phyloP scores from a whole-genome alignment of 2,888 invertebrate species.

The Sminthurides aquaticus region DNA sequence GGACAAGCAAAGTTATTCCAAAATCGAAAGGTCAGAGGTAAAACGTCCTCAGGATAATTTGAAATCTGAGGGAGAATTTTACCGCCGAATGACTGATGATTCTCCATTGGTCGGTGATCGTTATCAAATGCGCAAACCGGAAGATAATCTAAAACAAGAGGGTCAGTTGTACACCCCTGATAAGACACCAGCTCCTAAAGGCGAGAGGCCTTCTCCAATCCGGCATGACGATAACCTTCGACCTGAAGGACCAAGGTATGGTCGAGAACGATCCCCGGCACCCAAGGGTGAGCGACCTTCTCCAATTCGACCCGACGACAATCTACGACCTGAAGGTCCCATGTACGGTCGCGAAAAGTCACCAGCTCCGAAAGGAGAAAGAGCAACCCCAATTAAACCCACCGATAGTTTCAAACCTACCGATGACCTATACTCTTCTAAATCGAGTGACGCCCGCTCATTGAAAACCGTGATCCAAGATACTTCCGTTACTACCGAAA shows the following conservation, averaged over 20 bases:
- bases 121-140: slow-evolving; percentile 49
- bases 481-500: background rate
- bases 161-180: slow-evolving; percentile 50
- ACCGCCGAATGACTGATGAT: slow-evolving; percentile 50
- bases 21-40: slow-evolving; percentile 41
- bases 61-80: slow-evolving; percentile 54
- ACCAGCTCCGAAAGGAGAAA: slow-evolving; percentile 15
- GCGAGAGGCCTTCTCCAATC: slow-evolving; percentile 46
- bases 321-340: slow-evolving; percentile 46
- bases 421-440: slow-evolving; percentile 47
- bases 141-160: slow-evolving; percentile 57
- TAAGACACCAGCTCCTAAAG: slow-evolving; percentile 44
- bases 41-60: slow-evolving; percentile 54
- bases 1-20: background rate
- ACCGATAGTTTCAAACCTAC: slow-evolving; percentile 53
- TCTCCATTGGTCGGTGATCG: slow-evolving; percentile 49
- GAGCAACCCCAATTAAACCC: slow-evolving; percentile 46
- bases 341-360: slow-evolving; percentile 20
- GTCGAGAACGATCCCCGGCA: slow-evolving; percentile 46
- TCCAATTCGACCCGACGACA: slow-evolving; percentile 44
- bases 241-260: slow-evolving; percentile 46
- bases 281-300: slow-evolving; percentile 47
- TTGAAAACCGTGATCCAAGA: background rate
- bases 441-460: background rate
- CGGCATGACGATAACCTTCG: slow-evolving; percentile 45